Percentiles rank a stretch among this genome's conserved stretches.
phyloP scores from a whole-genome alignment of 1,140 invertebrate species.

The Papilio aristodemus region DNA sequence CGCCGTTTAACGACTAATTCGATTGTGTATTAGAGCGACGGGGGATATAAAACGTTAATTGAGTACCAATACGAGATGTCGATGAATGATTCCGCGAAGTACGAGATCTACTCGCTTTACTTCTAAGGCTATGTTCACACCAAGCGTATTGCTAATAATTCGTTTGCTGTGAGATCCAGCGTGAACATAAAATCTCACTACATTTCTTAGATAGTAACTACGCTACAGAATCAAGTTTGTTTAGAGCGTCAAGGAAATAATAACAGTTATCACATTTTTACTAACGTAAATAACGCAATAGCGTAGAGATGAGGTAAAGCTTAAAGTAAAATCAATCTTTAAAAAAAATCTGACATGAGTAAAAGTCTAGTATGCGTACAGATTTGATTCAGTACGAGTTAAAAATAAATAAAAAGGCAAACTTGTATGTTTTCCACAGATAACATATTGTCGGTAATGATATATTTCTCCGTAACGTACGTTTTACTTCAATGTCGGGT shows the following conservation, averaged over 20 bases:
- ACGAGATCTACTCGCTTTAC: background rate
- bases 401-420: conserved; percentile 7
- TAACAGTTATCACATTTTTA: background rate
- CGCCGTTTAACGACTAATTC: conserved; percentile 7
- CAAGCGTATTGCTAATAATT: no score
- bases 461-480: conserved; percentile 15
- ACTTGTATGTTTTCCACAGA: conserved; percentile 13
- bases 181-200: no score
- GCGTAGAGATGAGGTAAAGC: no score
- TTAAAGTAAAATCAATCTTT: no score
- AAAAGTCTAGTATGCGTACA: no score
- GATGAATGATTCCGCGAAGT: conserved; percentile 1
- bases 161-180: no score
- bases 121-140: background rate
- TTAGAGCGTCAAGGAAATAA: background rate
- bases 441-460: conserved; percentile 20
- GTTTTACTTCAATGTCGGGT: conserved; percentile 20
- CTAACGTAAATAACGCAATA: no score
- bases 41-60: conserved; percentile 24
- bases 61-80: background rate
- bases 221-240: no score
- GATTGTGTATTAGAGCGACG: conserved; percentile 15
- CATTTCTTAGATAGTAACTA: no score
- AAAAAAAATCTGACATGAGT: no score
- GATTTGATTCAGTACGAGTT: background rate